Evolutionary conservation across 2,797 vertebrate genomes (phyloP), one percentile per base, ranked within the genome.

Genomic region (Sciaenops ocellatus): DNA sequence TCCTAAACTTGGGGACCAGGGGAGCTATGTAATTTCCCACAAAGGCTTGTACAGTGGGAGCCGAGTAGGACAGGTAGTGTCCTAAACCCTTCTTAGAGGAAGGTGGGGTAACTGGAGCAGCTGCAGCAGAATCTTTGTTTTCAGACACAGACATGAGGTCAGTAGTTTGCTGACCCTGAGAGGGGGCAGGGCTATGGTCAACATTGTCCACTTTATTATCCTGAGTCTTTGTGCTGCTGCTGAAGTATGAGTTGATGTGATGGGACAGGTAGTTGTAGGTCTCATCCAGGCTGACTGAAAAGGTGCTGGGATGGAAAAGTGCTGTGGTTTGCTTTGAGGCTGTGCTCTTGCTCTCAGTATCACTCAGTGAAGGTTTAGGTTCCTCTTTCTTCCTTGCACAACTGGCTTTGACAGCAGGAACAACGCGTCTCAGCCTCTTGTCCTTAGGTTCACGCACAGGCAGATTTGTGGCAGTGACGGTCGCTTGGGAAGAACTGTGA

Each of bases 211-310:
- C 89, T 62, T 92, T 95, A 75, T 90, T 86, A 68, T 94, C 91
- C 87, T 95, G 93, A 92, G 96, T 93, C 71, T 89, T 94, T 80
- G 84, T 85, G 64, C 78, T 87, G 79, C 75, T 93, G 68, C 76
- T 91, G 87, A 99, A 99, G 83, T 99, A 99, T 28, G 93, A 93
- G 87, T 98, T 98, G 83, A 99, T 96, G 80, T 99, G 98, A 92
- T 95, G 94, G 61, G 98, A 94, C 80, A 99, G 75, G 17, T 96
- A 97, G 87, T 93, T 96, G 85, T 97, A 98, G 0, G 98, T 98
- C 73, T 98, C 97, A 90, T 96, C 98, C 91, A 98, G 95, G 89
- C 90, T 97, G 73, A 95, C 96, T 22, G 95, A 93, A 89, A 98
- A 90, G 73, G 83, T 91, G 87, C 95, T 96, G 24, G 96, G 84